Conservation (phyloP, 92 coral and sea anemone species). For the Zoanthus solanderi region DNA sequence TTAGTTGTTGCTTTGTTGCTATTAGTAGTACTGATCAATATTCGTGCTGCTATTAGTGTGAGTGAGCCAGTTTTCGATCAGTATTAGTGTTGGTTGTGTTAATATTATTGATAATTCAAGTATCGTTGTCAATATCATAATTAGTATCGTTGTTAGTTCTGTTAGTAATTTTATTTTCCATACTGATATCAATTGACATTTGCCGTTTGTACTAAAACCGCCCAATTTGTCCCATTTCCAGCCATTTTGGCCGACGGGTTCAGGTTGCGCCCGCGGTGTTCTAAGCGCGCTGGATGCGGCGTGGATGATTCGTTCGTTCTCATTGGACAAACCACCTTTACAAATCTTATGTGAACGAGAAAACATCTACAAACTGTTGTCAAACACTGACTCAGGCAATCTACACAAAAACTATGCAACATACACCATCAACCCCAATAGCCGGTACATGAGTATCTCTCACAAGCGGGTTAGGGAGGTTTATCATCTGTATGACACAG, state of each 20-base stretch:
- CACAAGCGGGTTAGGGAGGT: conserved; percentile 88
- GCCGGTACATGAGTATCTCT: conserved; percentile 86
- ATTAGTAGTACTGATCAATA: neutral
- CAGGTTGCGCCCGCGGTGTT: conserved; percentile 99
- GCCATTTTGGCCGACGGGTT: conserved; percentile 99
- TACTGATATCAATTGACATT: no score
- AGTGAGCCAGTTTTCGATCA: no score
- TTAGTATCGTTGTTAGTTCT: neutral
- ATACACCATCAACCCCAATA: conserved; percentile 91
- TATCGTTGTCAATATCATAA: neutral
- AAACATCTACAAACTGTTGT: conserved; percentile 89
- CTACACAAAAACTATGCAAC: conserved; percentile 85
- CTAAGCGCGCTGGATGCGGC: conserved; percentile 98
- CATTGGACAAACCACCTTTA: conserved; percentile 93
- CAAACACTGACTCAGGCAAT: conserved; percentile 86
- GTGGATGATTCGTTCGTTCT: conserved; percentile 97
- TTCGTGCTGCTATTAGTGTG: no score
- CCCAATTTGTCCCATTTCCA: conserved; percentile 8
- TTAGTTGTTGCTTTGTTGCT: neutral
- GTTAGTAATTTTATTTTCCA: no score
- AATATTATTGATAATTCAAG: neutral
- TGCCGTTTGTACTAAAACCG: no score
- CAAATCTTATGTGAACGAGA: conserved; percentile 96
- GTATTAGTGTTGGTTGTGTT: no score
- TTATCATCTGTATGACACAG: conserved; percentile 92